Conservation (phyloP, 2,888 invertebrate species). For the Hyposoter dolosus region DNA sequence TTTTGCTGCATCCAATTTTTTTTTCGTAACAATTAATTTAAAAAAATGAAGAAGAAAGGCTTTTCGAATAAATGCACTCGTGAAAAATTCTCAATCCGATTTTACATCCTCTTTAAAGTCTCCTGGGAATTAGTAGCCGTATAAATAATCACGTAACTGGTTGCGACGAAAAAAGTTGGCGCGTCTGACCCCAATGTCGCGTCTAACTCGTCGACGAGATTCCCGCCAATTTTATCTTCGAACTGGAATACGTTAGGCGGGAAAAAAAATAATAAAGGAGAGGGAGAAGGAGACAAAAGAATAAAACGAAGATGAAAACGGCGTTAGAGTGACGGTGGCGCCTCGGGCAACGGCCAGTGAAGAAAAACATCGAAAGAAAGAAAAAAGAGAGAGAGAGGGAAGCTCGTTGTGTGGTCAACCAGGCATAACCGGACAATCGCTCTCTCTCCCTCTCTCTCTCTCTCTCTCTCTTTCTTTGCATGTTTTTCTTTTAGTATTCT, state of each 20-base stretch:
- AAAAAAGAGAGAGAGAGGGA: conserved; percentile 23
- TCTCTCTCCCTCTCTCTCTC: not conserved
- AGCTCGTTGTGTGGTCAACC: conserved; percentile 42
- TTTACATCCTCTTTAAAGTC: not conserved
- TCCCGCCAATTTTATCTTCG: conserved; percentile 43
- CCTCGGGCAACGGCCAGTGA: conserved; percentile 5
- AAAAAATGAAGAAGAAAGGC: not conserved
- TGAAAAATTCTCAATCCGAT: not conserved
- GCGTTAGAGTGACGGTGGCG: conserved; percentile 14
- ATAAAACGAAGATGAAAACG: conserved; percentile 1
- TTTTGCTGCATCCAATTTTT: not conserved
- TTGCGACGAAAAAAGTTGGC: conserved; percentile 8
- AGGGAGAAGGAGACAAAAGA: not conserved
- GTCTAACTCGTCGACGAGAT: conserved; percentile 16
- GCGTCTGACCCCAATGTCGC: conserved; percentile 63
- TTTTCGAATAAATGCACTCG: not conserved
- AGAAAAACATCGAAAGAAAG: not conserved
- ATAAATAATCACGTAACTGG: conserved; percentile 19
- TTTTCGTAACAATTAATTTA: not conserved
- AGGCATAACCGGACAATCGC: conserved; percentile 36
- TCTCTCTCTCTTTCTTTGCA: not conserved
- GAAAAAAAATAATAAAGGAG: not conserved
- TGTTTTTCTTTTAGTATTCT: conserved; percentile 14
- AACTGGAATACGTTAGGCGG: not conserved
- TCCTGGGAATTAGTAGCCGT: conserved; percentile 16